phyloP scores from a whole-genome alignment of 2,888 invertebrate genomes.

The Drosophila seclusa region DNA sequence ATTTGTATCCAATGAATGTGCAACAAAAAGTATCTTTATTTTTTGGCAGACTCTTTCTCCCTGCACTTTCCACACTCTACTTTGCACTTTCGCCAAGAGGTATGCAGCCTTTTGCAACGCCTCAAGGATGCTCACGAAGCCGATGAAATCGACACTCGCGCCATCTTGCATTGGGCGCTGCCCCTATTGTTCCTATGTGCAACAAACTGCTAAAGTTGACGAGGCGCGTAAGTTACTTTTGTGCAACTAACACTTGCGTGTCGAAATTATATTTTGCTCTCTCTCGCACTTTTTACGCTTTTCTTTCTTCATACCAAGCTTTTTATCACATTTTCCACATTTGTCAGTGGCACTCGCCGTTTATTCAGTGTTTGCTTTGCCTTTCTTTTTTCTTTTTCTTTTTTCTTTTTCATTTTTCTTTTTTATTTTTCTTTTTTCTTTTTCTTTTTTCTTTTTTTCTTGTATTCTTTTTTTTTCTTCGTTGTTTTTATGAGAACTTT shows the following conservation, averaged over 20 bases:
- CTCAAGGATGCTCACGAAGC: conserved; percentile 84
- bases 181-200: conserved; percentile 83
- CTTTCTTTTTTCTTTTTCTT: background rate
- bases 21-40: background rate
- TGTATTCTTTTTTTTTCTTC: background rate
- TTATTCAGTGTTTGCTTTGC: conserved; percentile 11
- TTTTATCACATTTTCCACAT: conserved; percentile 27
- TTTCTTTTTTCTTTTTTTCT: background rate
- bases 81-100: conserved; percentile 86
- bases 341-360: conserved; percentile 23
- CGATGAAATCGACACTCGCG: conserved; percentile 71
- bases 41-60: background rate
- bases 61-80: background rate
- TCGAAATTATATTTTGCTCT: conserved; percentile 20
- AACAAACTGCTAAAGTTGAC: conserved; percentile 81
- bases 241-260: conserved; percentile 8
- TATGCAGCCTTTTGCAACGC: conserved; percentile 84
- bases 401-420: background rate
- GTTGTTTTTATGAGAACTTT: conserved; percentile 16
- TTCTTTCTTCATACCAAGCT: background rate
- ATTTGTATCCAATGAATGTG: background rate
- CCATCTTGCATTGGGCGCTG: conserved; percentile 81
- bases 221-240: conserved; percentile 82
- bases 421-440: background rate
- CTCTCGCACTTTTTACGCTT: background rate